Base-by-base conservation (phyloP, 2,888 invertebrate species). In the Ametastegia equiseti region DNA sequence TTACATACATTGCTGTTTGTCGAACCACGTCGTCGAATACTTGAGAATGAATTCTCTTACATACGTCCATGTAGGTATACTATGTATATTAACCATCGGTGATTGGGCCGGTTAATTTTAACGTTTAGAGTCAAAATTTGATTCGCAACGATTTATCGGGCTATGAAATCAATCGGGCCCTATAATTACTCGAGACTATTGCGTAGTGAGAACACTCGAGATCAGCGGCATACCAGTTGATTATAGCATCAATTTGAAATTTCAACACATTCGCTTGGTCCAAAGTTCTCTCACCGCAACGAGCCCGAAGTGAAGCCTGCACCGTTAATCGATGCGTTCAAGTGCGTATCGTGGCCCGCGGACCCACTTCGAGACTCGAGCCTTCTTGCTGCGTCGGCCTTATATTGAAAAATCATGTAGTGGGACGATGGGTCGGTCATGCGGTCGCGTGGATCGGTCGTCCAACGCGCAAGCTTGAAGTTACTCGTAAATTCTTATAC, bases 281-380 rank as follows among this genome's bases (percentile, higher is more conserved):
- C 54, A 7, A 54, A n/a, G 75, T 33, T 50, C 45, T 75, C 54
- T 33, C 36, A 36, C 9, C 30, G 11, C 27, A 30, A n/a, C n/a
- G n/a, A n/a, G 9, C n/a, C 3, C 36, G 54, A n/a, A 67, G 75
- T 54, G n/a, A 11, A 54, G 50, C 75, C 75, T 75, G 36, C 75
- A 75, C 54, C 75, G 75, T 75, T 75, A 75, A 75, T 75, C 75
- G 75, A 54, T 75, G 50, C 54, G 54, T 75, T 54, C 75, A 36
- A 75, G 75, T 75, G 50, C 36, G 50, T 54, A 50, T 54, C 54
- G 50, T 75, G 75, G 75, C 50, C 75, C 75, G 45, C 75, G 75
- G 75, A 50, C 75, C 75, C 50, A 75, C 54, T 75, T 75, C 36
- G 15, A 39, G 65, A 19, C 50, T 30, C 33, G 36, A 47, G 73